Evolutionary conservation across 1,140 invertebrate species (phyloP), one percentile per base, ranked within the genome.

Genomic region (Drosophila sucinea): DNA sequence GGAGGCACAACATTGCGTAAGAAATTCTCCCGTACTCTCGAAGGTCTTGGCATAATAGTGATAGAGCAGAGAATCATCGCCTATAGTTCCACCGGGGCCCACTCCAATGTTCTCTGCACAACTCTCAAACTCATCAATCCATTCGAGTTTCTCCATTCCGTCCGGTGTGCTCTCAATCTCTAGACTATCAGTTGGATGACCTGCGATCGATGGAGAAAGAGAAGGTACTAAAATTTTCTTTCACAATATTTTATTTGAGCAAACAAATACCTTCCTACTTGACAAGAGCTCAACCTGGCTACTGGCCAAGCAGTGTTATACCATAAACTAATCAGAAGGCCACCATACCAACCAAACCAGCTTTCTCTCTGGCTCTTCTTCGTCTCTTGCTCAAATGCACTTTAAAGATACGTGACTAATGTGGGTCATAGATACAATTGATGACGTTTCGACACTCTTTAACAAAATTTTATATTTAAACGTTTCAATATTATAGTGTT

Each of bases 121-220:
- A 17, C 79, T 91, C 38, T 92, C 91, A 11, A 94, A 92, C 82
- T 94, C 94, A 66, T 93, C 92, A 60, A 94, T 94, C 94, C 94
- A 94, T 77, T 94, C 93, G 1, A 94, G 81, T 25, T 92, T 93
- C 60, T 94, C 94, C 94, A 94, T 94, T 11, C 93, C 94, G 65
- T 94, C 94, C 5, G 94, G 94, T 38, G 94, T 94, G 11, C 61
- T 75, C 11, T 93, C 93, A 40, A 94, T 93, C 66, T 93, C 93
- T 57, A 92, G 79, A 62, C 92, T 60, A 65, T 87, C 83, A 79
- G 61, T 44, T 51, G 44, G 44, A 54, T 73, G 74, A 40, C 60
- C 82, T 91, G 27, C 17, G n/a, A 51, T 27, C 44, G 23, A 27
- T 10, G 4, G 3, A 25, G 32, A 8, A 57, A n/a, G 2, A 33